A percentile compares a stretch with the other conserved stretches of the same genome.
Evolutionary conservation across 2,113 vertebrate species (phyloP).

Genomic region (Eublepharis macularius): DNA sequence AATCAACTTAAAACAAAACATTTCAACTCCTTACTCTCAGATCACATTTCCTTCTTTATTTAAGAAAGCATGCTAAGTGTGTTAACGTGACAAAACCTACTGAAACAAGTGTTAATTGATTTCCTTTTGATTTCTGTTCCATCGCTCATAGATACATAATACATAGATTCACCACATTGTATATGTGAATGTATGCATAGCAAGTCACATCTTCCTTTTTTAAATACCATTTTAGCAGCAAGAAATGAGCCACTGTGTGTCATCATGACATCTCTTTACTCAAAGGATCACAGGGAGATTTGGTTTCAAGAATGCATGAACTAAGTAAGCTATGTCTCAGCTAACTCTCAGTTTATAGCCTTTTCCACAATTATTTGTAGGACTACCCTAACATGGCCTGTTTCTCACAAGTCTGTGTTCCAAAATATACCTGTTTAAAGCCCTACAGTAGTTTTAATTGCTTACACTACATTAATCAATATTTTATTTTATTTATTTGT

Average conservation of each 20-base stretch:
- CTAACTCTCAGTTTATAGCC: neutral
- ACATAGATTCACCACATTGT: no score
- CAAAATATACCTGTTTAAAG: neutral
- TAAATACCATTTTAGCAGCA: neutral
- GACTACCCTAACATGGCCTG: neutral
- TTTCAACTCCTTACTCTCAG: neutral
- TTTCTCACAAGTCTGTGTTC: neutral
- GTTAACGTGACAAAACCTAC: neutral
- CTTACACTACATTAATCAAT: neutral
- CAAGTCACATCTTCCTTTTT: neutral
- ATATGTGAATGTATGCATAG: no score
- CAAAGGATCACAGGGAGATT: neutral
- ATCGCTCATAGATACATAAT: neutral
- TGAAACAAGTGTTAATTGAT: neutral
- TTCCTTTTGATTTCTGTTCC: neutral
- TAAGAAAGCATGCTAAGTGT: neutral
- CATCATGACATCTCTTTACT: neutral
- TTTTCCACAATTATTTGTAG: neutral
- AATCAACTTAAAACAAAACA: neutral
- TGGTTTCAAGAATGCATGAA: neutral
- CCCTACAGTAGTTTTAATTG: neutral
- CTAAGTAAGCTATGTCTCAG: neutral
- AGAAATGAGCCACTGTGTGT: neutral
- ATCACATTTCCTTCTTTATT: neutral
- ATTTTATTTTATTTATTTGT: no score